Base-by-base conservation (phyloP, 2,113 vertebrate genomes). In the Sinocyclocheilus anophthalmus region DNA sequence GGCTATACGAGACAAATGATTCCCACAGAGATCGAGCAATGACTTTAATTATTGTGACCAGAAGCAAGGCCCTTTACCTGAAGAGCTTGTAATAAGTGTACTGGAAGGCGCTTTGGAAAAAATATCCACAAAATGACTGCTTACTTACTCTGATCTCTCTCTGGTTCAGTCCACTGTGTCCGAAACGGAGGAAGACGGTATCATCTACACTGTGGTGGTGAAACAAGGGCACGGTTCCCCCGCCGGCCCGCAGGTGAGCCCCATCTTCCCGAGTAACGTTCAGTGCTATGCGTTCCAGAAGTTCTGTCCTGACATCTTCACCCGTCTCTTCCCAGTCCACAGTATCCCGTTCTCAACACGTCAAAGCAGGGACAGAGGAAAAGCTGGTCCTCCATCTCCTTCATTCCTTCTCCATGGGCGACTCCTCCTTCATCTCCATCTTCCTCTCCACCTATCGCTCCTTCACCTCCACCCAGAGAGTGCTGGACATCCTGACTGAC, bases 371-470 rank as follows among this genome's bases (percentile, higher is more conserved):
- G 18, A 96, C 95, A 0, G 94, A 97, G 20, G 94, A 95, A 90
- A 96, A 95, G 86, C 91, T 98, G 73, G 95, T 96, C 81, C 94
- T 94, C 67, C 95, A 98, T 92, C 95, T 97, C 26, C 93, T 98
- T n/a, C 94, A 96, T 90, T 96, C 95, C 2, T 92, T 94, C 16
- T 88, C 93, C 6, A 84, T 95, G 84, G 94, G 95, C 3, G 97
- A 98, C 89, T 50, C 94, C 18, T 94, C 95, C 81, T 98, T 95
- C 89, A 89, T 94, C 75, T 92, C 95, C 61, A 93, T 96, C 91
- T 96, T 98, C 92, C 93, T 98, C 63, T 96, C 96, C 89, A 98
- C 97, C 18, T 97, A 96, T 84, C 95, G 94, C 82, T 94, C 96
- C 87, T 97, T 97, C 92, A 96, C 95, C 84, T 92, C 93, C 88